A percentile compares a stretch with the other conserved stretches of the same genome.
These are phyloP conservation scores for Acromyrmex heyeri DNA, from an alignment of 1,140 invertebrate species.

Conservation along the genomic window DNA sequence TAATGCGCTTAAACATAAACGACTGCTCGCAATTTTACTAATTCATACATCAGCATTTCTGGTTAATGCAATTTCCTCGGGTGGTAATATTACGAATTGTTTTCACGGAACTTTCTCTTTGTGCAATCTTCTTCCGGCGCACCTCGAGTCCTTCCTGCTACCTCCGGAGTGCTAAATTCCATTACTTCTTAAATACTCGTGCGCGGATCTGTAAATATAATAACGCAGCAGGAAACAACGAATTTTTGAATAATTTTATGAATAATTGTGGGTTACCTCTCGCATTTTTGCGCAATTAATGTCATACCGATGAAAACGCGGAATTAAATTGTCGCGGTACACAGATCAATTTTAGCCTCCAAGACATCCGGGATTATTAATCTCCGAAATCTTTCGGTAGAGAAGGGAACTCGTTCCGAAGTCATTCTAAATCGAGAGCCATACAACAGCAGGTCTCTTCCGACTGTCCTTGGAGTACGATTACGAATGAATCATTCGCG, in stretches of 20 bases:
- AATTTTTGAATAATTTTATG: constrained; percentile 55
- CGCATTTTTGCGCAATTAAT: constrained; percentile 37
- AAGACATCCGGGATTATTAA: constrained; percentile 14
- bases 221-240: constrained; percentile 44
- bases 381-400: not conserved
- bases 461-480: not conserved
- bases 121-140: constrained; percentile 56
- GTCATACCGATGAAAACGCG: not conserved
- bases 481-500: constrained; percentile 53
- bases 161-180: constrained; percentile 45
- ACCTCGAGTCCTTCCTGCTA: constrained; percentile 49
- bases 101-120: constrained; percentile 62
- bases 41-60: constrained; percentile 68
- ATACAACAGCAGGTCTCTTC: not conserved
- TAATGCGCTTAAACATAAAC: constrained; percentile 53
- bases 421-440: constrained; percentile 4
- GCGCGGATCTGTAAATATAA: constrained; percentile 40
- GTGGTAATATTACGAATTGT: constrained; percentile 62
- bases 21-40: constrained; percentile 64
- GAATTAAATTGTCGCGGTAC: not conserved
- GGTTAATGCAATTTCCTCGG: constrained; percentile 66
- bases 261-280: constrained; percentile 9
- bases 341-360: not conserved
- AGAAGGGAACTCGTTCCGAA: not conserved
- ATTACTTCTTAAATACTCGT: constrained; percentile 56